Percentiles rank a stretch among this genome's conserved stretches.
Conservation (phyloP, 2,113 vertebrate species). For the Fregata magnificens region DNA sequence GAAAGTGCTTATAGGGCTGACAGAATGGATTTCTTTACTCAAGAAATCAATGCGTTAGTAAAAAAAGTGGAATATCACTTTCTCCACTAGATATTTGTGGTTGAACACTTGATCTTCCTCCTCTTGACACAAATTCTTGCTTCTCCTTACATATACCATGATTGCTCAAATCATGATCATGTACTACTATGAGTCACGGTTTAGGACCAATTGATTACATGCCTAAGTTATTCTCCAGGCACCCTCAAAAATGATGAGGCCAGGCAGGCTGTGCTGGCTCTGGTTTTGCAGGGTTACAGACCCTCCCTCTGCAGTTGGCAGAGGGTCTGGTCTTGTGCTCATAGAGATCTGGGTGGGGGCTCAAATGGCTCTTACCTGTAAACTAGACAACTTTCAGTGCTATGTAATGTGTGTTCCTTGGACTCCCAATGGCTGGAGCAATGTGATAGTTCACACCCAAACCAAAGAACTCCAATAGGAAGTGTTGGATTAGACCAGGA, state of each 20-base stretch:
- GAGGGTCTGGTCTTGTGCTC: background rate
- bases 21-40: background rate
- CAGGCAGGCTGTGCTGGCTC: background rate
- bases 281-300: background rate
- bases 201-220: background rate
- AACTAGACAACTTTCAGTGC: background rate
- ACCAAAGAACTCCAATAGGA: background rate
- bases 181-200: background rate
- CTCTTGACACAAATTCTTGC: background rate
- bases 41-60: background rate
- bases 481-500: background rate
- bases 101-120: background rate
- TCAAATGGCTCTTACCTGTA: background rate
- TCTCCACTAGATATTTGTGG: background rate
- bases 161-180: background rate
- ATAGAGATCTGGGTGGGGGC: background rate
- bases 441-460: background rate
- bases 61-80: background rate
- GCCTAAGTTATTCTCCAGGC: background rate
- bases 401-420: background rate
- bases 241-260: background rate
- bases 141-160: rapidly evolving
- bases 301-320: background rate
- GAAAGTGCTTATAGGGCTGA: background rate
- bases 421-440: background rate